Evolutionary conservation across 2,888 invertebrate genomes (phyloP).

Genomic region (Megastigmus dorsalis): DNA sequence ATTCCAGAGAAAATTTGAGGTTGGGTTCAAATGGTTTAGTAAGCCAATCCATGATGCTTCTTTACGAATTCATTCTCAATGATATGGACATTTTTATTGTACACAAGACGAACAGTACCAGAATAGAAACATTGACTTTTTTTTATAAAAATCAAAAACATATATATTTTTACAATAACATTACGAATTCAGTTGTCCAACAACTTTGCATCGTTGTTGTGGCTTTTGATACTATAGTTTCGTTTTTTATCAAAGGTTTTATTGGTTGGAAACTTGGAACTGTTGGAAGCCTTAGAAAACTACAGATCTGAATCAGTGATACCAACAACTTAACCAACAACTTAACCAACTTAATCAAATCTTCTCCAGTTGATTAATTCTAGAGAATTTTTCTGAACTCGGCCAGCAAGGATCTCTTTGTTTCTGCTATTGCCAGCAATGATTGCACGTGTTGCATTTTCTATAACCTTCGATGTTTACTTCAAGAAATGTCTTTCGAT

Average conservation of each 20-base stretch:
- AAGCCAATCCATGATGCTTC: slow-evolving; percentile 25
- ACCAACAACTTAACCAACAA: too few relatives aligned
- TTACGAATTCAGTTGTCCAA: background rate
- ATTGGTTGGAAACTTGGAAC: slow-evolving; percentile 26
- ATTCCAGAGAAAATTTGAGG: slow-evolving; percentile 52
- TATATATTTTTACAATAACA: slow-evolving; percentile 18
- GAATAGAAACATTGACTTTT: slow-evolving; percentile 11
- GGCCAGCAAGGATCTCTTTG: too few relatives aligned
- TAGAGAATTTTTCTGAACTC: too few relatives aligned
- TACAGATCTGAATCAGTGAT: too few relatives aligned
- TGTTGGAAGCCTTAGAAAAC: too few relatives aligned
- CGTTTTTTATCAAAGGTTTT: background rate
- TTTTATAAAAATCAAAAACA: slow-evolving; percentile 14
- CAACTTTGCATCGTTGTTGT: too few relatives aligned
- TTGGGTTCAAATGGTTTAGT: slow-evolving; percentile 45
- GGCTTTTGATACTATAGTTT: background rate
- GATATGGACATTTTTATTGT: slow-evolving; percentile 55
- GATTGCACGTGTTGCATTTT: slow-evolving; percentile 24
- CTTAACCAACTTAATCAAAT: background rate
- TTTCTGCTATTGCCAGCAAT: slow-evolving; percentile 21
- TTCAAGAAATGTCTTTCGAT: background rate
- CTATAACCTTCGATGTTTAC: slow-evolving; percentile 21
- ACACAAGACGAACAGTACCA: slow-evolving; percentile 38
- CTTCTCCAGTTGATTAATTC: background rate
- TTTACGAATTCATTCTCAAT: slow-evolving; percentile 22